Evolutionary conservation across 1,140 invertebrate genomes (phyloP).

Genomic region (Zaprionus ornatus): DNA sequence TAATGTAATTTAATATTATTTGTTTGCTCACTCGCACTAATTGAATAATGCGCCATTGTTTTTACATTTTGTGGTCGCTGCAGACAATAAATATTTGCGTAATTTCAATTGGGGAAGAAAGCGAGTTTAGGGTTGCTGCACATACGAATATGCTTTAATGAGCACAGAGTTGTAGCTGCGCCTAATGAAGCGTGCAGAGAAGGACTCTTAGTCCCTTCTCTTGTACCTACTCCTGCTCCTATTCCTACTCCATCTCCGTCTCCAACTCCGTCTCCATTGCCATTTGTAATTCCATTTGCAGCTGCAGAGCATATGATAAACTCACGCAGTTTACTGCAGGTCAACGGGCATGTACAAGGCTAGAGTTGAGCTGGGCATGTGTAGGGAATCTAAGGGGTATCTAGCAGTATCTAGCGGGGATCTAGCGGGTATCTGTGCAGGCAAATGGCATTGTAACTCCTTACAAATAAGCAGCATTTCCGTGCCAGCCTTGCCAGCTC

Average conservation of each 20-base stretch:
- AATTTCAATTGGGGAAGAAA: conserved; percentile 35
- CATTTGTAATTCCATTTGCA: neutral
- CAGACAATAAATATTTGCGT: conserved; percentile 37
- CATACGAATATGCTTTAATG: neutral
- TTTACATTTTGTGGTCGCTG: conserved; percentile 60
- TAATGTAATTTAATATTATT: conserved; percentile 32
- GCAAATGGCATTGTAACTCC: conserved; percentile 48
- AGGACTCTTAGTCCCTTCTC: too few species aligned
- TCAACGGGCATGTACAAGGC: conserved; percentile 29
- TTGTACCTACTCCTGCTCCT: neutral
- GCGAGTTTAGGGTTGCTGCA: neutral
- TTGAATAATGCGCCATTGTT: conserved; percentile 70
- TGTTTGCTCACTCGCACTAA: conserved; percentile 35
- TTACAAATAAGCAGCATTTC: conserved; percentile 74
- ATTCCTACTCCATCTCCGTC: neutral
- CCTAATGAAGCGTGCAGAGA: conserved; percentile 54
- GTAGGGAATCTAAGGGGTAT: conserved; percentile 1
- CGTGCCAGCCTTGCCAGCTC: conserved; percentile 31
- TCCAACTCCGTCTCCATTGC: neutral
- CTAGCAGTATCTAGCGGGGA: neutral
- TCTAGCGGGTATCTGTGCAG: conserved; percentile 10
- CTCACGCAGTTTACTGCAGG: conserved; percentile 66
- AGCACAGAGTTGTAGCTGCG: neutral
- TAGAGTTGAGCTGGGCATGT: neutral
- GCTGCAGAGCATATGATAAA: conserved; percentile 50